Base-by-base conservation (phyloP, 1,140 invertebrate genomes). In the Pachyrhynchus sulphureomaculatus region DNA sequence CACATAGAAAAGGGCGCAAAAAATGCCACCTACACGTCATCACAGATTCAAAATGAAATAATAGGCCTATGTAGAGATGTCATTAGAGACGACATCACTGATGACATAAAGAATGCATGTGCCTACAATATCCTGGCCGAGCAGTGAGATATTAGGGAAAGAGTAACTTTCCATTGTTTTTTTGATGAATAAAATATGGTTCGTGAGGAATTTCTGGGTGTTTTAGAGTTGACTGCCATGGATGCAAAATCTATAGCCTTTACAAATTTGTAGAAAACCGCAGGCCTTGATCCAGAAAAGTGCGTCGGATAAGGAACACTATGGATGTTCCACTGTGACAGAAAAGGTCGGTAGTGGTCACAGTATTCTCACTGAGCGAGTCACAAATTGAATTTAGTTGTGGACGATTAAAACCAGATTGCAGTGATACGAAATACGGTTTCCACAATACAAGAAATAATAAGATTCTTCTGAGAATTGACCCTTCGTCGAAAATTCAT, bases 141-240 rank as follows among this genome's bases (percentile, higher is more conserved):
- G 62, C 18, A 48, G 51, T 21, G 71, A 74, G 57, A 68, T 73
- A 45, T 26, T 65, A 42, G 70, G 70, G 39, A 71, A 64, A 21
- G 69, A 75, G 42, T 68, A 73, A 37, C 47, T 74, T 9, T 73
- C 72, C 5, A 53, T 75, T 37, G 66, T 51, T 54, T 15, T 39
- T 45, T 63, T 12, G 37, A 62, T 44, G 23, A 36, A 17, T 36
- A 63, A 8, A 34, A 54, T 12, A 48, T 58, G 42, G 49, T 72
- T 15, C 59, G 48, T 32, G 68, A 72, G 67, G 68, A 74, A 65
- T 73, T 70, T 68, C 4, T 72, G 32, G 69, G 64, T 10, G 70
- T 72, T 60, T 53, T 68, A 18, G 53, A 72, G 42, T 29, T 73
- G 10, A 23, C 17, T 42, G 45, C 32, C 18, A 26, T 61, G 34